Evolutionary conservation across 2,888 invertebrate species (phyloP).

Genomic region (Ochropacha duplaris): DNA sequence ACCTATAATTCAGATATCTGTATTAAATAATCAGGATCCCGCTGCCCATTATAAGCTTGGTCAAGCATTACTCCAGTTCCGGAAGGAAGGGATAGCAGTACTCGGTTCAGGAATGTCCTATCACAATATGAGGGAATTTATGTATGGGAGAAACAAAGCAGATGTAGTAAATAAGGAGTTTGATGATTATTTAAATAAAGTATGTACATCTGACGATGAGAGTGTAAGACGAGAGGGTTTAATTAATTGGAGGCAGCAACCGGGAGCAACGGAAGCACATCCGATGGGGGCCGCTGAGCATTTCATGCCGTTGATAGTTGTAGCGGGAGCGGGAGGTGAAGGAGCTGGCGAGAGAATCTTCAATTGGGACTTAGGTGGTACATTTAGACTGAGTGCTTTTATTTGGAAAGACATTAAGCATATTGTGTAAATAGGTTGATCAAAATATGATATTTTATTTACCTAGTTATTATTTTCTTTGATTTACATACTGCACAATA

Average conservation of each 20-base stretch:
- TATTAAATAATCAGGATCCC: constrained; percentile 61
- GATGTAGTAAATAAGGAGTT: constrained; percentile 65
- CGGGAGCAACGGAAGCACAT: constrained; percentile 66
- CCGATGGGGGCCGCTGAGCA: constrained; percentile 69
- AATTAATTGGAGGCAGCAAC: constrained; percentile 57
- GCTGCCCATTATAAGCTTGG: constrained; percentile 68
- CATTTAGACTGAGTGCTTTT: constrained; percentile 67
- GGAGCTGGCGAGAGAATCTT: constrained; percentile 63
- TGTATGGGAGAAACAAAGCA: constrained; percentile 33
- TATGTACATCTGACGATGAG: constrained; percentile 60
- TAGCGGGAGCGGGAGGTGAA: constrained; percentile 69
- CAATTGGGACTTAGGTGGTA: constrained; percentile 68
- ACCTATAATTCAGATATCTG: constrained; percentile 72
- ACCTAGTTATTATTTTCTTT: no score
- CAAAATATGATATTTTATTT: no score
- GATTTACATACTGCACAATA: neutral
- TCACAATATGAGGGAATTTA: constrained; percentile 75
- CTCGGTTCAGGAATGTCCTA: constrained; percentile 77
- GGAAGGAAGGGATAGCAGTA: constrained; percentile 70
- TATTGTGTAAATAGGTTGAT: constrained; percentile 32
- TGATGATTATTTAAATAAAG: constrained; percentile 64
- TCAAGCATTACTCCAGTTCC: constrained; percentile 54
- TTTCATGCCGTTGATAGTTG: constrained; percentile 71
- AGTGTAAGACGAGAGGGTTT: constrained; percentile 49
- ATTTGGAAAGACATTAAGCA: constrained; percentile 76